Conservation (phyloP, 2,888 invertebrate genomes). For the Pomacea canaliculata region DNA sequence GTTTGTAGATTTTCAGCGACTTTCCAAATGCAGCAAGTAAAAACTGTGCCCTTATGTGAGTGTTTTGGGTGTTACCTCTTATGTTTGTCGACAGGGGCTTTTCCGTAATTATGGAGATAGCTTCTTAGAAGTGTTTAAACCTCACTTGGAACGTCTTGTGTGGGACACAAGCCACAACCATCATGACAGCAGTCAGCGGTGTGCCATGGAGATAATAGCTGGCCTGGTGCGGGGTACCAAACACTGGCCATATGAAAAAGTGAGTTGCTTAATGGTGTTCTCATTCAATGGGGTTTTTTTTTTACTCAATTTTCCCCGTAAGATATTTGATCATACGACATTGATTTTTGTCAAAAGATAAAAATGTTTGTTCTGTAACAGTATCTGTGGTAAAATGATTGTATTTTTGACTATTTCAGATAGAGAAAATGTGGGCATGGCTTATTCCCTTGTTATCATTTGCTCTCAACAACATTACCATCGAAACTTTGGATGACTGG, state of each 20-base stretch:
- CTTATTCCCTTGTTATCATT: slow-evolving; percentile 78
- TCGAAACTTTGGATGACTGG: slow-evolving; percentile 82
- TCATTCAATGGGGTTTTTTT: not conserved
- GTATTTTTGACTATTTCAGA: slow-evolving; percentile 62
- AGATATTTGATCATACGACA: no score
- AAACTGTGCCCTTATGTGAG: not conserved
- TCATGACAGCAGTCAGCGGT: slow-evolving; percentile 84
- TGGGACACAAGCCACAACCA: slow-evolving; percentile 72
- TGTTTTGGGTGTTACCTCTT: not conserved
- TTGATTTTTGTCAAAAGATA: no score
- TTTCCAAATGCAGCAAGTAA: not conserved
- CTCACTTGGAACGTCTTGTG: slow-evolving; percentile 79
- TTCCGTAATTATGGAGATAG: slow-evolving; percentile 83
- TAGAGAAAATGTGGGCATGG: slow-evolving; percentile 75
- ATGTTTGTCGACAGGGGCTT: slow-evolving; percentile 72
- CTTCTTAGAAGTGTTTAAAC: slow-evolving; percentile 76
- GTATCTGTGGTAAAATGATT: not conserved
- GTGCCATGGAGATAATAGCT: slow-evolving; percentile 86
- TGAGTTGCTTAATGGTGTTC: slow-evolving; percentile 28
- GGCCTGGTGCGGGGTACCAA: slow-evolving; percentile 84
- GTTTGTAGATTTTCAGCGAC: not conserved
- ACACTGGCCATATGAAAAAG: slow-evolving; percentile 80
- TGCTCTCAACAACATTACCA: slow-evolving; percentile 78
- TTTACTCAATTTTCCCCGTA: not conserved
- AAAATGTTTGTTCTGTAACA: no score